Base-by-base conservation (phyloP, 2,113 vertebrate species). In the Callithrix jacchus region DNA sequence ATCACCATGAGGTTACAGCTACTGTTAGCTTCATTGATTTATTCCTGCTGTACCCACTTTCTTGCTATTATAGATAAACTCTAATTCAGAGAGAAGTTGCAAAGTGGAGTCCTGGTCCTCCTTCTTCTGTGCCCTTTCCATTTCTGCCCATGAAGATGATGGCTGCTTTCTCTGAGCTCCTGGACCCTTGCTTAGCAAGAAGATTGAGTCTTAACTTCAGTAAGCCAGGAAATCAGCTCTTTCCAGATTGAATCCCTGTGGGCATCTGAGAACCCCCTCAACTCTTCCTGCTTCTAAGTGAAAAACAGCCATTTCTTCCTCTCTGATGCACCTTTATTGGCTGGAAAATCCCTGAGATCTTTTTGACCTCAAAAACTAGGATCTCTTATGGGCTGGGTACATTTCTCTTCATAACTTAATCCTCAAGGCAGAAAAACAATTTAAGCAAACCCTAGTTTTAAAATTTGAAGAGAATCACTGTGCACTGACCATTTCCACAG, bases 391-490 rank as follows among this genome's bases (percentile, higher is more conserved):
- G 25, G 16, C 37, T 47, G 30, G 61, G 58, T 12, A 76, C 40
- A 56, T 91, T 95, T 68, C 79, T 89, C 68, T 88, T 91, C 25
- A 58, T 58, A 89, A 16, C n/a, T 89, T 35, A 64, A 91, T 94
- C 73, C 92, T 77, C 85, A 81, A 77, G 52, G 47, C 81, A 73
- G 45, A 66, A 77, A 89, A 68, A 27, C 23, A 21, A 11, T 74
- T 61, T 54, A 52, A 68, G 45, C 73, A 91, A 96, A 66, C 35
- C 30, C 14, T 71, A 54, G 77, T 61, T 89, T 90, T 96, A 79
- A 58, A 82, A 81, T 95, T 49, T 92, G 64, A 90, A 92, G 40
- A 66, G 49, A 88, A 79, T 64, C 83, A 87, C 61, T 81, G 10
- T 27, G 0, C 40, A 49, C 4, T 49, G 87, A 80, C 47, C 18